A percentile compares a stretch with the other conserved stretches of the same genome.
phyloP scores from a whole-genome alignment of 2,797 vertebrate genomes.

The Caiman crocodilus region DNA sequence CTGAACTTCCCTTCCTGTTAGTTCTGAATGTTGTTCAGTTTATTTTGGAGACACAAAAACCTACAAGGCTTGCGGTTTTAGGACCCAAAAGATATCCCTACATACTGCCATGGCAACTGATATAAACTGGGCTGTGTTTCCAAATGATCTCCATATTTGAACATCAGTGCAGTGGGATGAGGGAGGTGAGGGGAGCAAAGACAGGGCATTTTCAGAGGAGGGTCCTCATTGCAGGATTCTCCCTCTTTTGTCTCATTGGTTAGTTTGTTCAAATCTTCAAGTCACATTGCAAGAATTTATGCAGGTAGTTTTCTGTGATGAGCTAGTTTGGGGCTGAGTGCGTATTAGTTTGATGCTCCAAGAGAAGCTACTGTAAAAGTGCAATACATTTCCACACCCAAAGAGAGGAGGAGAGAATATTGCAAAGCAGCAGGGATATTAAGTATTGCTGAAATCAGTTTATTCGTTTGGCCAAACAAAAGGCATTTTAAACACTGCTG shows the following conservation, averaged over 20 bases:
- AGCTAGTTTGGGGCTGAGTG: background rate
- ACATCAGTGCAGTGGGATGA: rapidly evolving
- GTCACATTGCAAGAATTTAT: background rate
- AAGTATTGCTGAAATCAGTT: background rate
- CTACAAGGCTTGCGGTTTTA: background rate
- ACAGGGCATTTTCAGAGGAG: background rate
- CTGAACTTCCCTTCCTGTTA: background rate
- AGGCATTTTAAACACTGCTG: background rate
- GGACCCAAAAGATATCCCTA: background rate
- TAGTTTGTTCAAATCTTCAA: background rate
- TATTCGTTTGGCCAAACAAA: background rate
- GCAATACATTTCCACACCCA: background rate
- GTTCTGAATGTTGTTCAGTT: background rate
- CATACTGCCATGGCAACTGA: background rate
- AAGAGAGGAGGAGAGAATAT: background rate
- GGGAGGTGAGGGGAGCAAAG: background rate
- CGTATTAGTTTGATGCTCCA: background rate
- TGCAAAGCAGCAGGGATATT: background rate
- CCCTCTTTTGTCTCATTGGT: background rate
- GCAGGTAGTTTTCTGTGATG: background rate
- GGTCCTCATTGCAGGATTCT: background rate
- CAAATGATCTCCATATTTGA: background rate
- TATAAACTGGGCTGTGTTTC: background rate
- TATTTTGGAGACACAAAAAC: constrained; percentile 1
- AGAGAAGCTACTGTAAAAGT: background rate